These are phyloP conservation scores for Herpetotheres cachinnans DNA, from an alignment of 2,113 vertebrate genomes.

Conservation along the genomic window DNA sequence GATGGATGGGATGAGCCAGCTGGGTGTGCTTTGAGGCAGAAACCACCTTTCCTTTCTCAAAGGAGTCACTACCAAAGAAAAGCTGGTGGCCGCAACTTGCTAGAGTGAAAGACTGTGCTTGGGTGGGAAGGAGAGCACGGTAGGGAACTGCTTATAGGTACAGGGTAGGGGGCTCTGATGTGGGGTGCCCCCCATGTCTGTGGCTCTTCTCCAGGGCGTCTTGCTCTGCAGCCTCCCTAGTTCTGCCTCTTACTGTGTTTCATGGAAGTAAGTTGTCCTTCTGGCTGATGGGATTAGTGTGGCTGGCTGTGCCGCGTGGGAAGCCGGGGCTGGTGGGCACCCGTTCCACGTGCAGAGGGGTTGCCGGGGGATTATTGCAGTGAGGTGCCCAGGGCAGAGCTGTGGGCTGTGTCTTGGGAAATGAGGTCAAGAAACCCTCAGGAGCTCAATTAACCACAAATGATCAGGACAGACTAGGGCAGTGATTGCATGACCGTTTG, in stretches of 20 bases:
- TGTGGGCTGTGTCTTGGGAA: not conserved
- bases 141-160: not conserved
- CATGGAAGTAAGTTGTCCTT: not conserved
- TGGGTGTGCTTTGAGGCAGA: constrained; percentile 1
- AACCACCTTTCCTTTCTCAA: not conserved
- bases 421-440: constrained; percentile 4
- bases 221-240: not conserved
- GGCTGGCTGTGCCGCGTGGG: not conserved
- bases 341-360: not conserved
- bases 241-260: not conserved
- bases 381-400: not conserved
- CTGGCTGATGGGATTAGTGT: not conserved
- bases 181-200: not conserved
- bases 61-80: not conserved
- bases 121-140: not conserved
- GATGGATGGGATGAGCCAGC: constrained; percentile 27
- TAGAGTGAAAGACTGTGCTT: not conserved
- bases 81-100: not conserved
- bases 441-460: constrained; percentile 11
- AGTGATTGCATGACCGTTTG: not conserved
- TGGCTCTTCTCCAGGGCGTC: not conserved
- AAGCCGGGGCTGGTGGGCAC: not conserved
- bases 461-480: not conserved
- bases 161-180: rapidly evolving
- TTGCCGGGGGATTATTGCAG: not conserved